Conservation (phyloP, 2,797 vertebrate species). For the Malacoraja senta region DNA sequence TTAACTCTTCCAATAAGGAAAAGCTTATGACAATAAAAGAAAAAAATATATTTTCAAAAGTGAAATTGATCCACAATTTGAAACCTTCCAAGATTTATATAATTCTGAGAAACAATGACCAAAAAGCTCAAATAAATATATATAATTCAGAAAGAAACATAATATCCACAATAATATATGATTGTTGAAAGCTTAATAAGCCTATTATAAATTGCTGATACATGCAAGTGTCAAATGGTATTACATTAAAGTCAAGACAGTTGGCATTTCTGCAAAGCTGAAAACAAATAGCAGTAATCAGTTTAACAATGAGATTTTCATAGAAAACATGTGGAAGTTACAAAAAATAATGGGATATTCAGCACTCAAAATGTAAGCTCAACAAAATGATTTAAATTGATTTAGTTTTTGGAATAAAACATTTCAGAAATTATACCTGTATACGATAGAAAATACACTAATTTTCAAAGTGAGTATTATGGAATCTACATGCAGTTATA, state of each 20-base stretch:
- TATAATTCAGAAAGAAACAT: neutral
- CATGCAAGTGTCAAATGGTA: neutral
- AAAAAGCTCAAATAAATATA: neutral
- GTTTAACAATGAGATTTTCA: constrained; percentile 12
- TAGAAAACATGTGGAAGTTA: constrained; percentile 2
- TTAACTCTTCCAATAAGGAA: neutral
- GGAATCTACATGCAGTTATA: neutral
- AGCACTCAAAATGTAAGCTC: neutral
- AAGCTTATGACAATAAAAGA: neutral
- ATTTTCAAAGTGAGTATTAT: neutral
- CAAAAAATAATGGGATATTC: neutral
- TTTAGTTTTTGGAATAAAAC: neutral
- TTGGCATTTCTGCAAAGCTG: constrained; percentile 22
- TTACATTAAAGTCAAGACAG: constrained; percentile 19
- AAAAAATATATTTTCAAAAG: neutral
- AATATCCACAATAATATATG: neutral
- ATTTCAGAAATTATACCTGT: neutral
- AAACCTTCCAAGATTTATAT: neutral
- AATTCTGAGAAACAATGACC: neutral
- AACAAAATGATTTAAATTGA: neutral
- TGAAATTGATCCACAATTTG: neutral
- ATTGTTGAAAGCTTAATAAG: neutral
- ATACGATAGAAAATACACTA: neutral
- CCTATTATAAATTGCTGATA: constrained; percentile 13
- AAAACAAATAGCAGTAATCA: constrained; percentile 19